Percentiles rank a stretch among this genome's conserved stretches.
phyloP scores from a whole-genome alignment of 35 echinoderm and acorn worm species.

The Heliocidaris tuberculata region DNA sequence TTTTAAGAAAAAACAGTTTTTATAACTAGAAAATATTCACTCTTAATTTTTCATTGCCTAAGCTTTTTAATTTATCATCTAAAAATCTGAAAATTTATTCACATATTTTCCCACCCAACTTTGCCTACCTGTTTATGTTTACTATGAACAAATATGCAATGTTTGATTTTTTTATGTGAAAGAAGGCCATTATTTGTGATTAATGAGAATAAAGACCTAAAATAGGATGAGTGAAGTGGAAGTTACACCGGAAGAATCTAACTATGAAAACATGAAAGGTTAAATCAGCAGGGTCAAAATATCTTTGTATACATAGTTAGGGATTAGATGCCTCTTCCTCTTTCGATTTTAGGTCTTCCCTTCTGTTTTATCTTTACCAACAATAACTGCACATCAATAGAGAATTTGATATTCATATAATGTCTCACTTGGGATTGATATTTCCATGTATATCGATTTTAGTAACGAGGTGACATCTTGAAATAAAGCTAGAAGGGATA shows the following conservation, averaged over 20 bases:
- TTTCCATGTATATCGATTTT: no score
- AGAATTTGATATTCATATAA: not conserved
- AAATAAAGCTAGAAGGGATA: no score
- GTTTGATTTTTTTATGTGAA: not conserved
- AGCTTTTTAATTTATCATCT: no score
- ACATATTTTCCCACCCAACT: not conserved
- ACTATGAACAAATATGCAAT: not conserved
- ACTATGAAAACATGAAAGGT: not conserved
- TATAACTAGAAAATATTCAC: no score
- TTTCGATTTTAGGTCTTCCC: not conserved
- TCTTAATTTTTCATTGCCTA: no score
- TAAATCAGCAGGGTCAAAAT: not conserved
- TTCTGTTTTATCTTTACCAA: not conserved
- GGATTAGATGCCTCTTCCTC: not conserved
- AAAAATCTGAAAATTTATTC: no score
- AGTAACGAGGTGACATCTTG: no score
- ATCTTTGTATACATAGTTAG: not conserved
- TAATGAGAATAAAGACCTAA: not conserved
- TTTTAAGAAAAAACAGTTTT: no score
- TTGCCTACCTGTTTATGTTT: not conserved
- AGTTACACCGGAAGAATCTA: constrained; percentile 2
- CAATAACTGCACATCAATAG: not conserved
- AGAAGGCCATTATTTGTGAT: not conserved
- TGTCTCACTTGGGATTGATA: not conserved
- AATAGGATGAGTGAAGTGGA: not conserved